These are phyloP conservation scores for Sebastiscus tertius DNA, from an alignment of 2,797 vertebrate species.

Conservation along the genomic window DNA sequence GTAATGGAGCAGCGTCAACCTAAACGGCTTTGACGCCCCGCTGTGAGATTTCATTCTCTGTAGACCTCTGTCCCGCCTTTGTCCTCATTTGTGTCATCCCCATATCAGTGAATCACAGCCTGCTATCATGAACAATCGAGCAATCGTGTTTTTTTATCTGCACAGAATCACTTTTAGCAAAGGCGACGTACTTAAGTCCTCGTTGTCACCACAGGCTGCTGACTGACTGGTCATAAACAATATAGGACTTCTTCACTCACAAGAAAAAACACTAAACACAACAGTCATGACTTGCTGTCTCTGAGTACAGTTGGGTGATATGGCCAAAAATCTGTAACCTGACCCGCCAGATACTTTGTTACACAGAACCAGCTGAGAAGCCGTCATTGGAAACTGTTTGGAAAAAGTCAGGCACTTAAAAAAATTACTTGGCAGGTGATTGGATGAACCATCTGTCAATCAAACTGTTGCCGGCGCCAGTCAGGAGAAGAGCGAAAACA, in stretches of 20 bases:
- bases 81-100: constrained; percentile 32
- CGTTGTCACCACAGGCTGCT: background rate
- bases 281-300: background rate
- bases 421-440: too few species aligned
- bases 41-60: constrained; percentile 45
- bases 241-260: too few species aligned
- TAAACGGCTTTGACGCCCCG: constrained; percentile 17
- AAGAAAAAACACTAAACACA: too few species aligned
- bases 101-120: constrained; percentile 10
- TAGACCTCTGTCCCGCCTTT: constrained; percentile 9
- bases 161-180: background rate
- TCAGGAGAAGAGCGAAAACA: too few species aligned
- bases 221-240: constrained; percentile 4
- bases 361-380: too few species aligned
- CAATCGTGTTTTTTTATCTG: constrained; percentile 14
- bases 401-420: too few species aligned
- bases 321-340: too few species aligned
- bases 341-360: too few species aligned
- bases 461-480: too few species aligned
- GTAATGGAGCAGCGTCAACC: constrained; percentile 43
- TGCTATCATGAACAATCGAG: background rate
- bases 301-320: background rate
- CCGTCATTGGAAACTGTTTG: too few species aligned
- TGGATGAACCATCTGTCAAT: too few species aligned
- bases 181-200: background rate